A percentile compares a stretch with the other conserved stretches of the same genome.
Evolutionary conservation across 2,888 invertebrate species (phyloP).

Genomic region (Eumerus sabulonum): DNA sequence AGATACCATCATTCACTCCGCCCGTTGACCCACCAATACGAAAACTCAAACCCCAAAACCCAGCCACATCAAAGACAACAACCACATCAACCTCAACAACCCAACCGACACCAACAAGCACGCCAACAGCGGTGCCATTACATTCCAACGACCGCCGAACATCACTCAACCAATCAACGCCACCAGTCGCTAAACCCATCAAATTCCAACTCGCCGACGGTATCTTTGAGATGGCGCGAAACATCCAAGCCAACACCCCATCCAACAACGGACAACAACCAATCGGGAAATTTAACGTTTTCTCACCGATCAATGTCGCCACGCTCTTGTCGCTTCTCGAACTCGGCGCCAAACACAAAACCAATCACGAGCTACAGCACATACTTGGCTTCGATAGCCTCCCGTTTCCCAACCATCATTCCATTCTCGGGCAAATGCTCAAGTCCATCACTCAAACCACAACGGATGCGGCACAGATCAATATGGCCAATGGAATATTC

Average conservation of each 20-base stretch:
- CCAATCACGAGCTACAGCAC: conserved; percentile 83
- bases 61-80: conserved; percentile 12
- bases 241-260: conserved; percentile 53
- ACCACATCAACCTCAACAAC: conserved; percentile 9
- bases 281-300: conserved; percentile 78
- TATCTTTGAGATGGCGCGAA: conserved; percentile 64
- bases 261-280: conserved; percentile 26
- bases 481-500: conserved; percentile 80
- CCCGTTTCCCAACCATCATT: conserved; percentile 25
- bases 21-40: background rate
- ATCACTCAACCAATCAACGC: conserved; percentile 39
- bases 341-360: conserved; percentile 84
- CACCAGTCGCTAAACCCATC: conserved; percentile 20
- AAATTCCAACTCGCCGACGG: conserved; percentile 48
- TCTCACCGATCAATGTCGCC: conserved; percentile 85
- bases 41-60: conserved; percentile 10
- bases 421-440: conserved; percentile 75
- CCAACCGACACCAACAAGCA: conserved; percentile 8
- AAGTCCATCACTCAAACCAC: conserved; percentile 71
- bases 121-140: conserved; percentile 1
- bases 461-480: conserved; percentile 66
- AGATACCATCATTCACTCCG: conserved; percentile 36
- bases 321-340: conserved; percentile 84
- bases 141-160: conserved; percentile 17
- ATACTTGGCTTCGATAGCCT: conserved; percentile 80